These are phyloP conservation scores for Gastrophysa polygoni DNA, from an alignment of 2,888 invertebrate genomes.

Conservation along the genomic window DNA sequence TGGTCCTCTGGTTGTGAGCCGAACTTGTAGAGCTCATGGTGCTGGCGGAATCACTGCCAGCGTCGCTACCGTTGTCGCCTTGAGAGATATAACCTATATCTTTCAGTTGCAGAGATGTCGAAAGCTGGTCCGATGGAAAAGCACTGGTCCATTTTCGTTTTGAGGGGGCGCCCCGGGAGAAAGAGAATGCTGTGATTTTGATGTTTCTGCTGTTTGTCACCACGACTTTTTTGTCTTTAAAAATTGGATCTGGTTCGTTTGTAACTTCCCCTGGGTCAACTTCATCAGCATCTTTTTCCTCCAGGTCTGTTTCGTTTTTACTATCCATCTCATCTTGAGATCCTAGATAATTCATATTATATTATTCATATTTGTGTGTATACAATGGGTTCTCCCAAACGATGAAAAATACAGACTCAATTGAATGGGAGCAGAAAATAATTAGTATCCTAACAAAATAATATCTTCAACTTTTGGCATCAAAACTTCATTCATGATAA, in stretches of 20 bases:
- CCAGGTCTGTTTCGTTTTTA: slow-evolving; percentile 8
- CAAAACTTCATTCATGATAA: too few species aligned
- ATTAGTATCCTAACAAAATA: too few species aligned
- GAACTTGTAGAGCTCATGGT: neutral
- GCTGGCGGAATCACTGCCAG: neutral
- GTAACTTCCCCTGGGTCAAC: neutral
- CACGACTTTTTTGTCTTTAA: neutral
- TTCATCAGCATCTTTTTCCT: neutral
- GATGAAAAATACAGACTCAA: too few species aligned
- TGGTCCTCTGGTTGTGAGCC: neutral
- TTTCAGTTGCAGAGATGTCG: neutral
- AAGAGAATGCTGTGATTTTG: neutral
- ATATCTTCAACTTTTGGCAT: too few species aligned
- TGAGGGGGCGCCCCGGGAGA: neutral
- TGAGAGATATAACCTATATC: slow-evolving; percentile 19
- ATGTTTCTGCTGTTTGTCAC: neutral
- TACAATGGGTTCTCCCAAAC: too few species aligned
- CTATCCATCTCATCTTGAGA: slow-evolving; percentile 2
- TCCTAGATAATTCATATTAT: neutral
- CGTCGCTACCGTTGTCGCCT: neutral
- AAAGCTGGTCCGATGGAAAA: neutral
- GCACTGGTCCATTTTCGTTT: slow-evolving; percentile 12
- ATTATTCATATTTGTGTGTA: too few species aligned
- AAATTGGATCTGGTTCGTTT: neutral
- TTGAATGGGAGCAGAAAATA: too few species aligned